These are phyloP conservation scores for Antheraea mylitta DNA, from an alignment of 1,140 invertebrate genomes.

Conservation along the genomic window DNA sequence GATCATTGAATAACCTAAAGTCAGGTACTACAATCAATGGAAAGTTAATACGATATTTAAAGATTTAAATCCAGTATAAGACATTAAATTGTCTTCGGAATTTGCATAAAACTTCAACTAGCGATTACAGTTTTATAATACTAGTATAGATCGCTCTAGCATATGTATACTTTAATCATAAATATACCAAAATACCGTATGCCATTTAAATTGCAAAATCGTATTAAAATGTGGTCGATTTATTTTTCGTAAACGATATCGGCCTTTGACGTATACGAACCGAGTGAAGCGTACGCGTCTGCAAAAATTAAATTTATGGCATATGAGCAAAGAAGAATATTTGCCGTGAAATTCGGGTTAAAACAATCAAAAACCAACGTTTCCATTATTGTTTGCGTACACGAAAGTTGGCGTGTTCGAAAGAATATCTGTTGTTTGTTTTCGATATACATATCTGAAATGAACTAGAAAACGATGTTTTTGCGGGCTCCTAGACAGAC, in stretches of 20 bases:
- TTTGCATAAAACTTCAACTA: too few species aligned
- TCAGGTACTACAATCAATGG: too few species aligned
- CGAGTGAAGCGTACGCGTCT: not conserved
- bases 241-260: not conserved
- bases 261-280: slow-evolving; percentile 1
- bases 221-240: not conserved
- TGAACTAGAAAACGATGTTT: not conserved
- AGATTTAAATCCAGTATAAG: too few species aligned
- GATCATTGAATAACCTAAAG: too few species aligned
- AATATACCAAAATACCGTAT: too few species aligned
- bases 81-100: too few species aligned
- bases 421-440: slow-evolving; percentile 4
- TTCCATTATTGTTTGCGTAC: not conserved
- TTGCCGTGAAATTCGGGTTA: not conserved
- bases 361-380: slow-evolving; percentile 7
- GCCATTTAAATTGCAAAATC: not conserved
- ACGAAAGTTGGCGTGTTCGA: slow-evolving; percentile 9
- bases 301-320: not conserved
- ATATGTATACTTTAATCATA: too few species aligned
- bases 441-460: not conserved
- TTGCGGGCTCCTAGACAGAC: not conserved
- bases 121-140: too few species aligned
- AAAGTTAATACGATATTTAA: too few species aligned
- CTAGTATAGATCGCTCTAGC: too few species aligned
- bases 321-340: not conserved